These are phyloP conservation scores for Eulemur rufifrons DNA, from an alignment of 2,113 vertebrate species.

Conservation along the genomic window DNA sequence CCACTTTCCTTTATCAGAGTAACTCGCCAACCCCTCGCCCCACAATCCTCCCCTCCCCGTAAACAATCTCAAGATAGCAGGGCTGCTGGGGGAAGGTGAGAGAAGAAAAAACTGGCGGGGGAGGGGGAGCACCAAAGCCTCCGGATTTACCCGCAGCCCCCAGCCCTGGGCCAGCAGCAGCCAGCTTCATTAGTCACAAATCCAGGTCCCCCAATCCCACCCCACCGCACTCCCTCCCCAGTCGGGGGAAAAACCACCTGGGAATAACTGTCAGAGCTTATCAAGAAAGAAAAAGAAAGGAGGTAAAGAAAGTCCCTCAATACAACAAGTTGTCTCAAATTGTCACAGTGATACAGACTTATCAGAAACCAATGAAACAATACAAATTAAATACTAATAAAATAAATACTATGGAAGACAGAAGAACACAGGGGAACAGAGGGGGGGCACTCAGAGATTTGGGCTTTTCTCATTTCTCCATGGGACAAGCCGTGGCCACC, in stretches of 20 bases:
- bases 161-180: constrained; percentile 60
- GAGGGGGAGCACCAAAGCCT: constrained; percentile 69
- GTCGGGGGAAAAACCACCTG: background rate
- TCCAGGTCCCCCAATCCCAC: background rate
- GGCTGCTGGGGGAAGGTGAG: background rate
- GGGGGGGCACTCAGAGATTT: constrained; percentile 67
- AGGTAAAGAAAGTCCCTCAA: constrained; percentile 74
- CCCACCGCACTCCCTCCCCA: background rate
- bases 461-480: constrained; percentile 71
- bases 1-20: background rate
- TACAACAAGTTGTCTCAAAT: constrained; percentile 80
- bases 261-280: constrained; percentile 51
- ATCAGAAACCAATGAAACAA: constrained; percentile 84
- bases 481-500: constrained; percentile 43
- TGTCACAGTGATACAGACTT: constrained; percentile 89
- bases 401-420: constrained; percentile 90
- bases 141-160: constrained; percentile 43
- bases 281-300: constrained; percentile 60
- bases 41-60: background rate
- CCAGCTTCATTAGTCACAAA: background rate
- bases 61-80: constrained; percentile 36
- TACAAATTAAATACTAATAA: constrained; percentile 92
- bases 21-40: background rate
- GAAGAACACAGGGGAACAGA: constrained; percentile 77
- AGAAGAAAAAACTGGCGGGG: background rate